Evolutionary conservation across 2,797 vertebrate species (phyloP).

Genomic region (Spea hammondii): DNA sequence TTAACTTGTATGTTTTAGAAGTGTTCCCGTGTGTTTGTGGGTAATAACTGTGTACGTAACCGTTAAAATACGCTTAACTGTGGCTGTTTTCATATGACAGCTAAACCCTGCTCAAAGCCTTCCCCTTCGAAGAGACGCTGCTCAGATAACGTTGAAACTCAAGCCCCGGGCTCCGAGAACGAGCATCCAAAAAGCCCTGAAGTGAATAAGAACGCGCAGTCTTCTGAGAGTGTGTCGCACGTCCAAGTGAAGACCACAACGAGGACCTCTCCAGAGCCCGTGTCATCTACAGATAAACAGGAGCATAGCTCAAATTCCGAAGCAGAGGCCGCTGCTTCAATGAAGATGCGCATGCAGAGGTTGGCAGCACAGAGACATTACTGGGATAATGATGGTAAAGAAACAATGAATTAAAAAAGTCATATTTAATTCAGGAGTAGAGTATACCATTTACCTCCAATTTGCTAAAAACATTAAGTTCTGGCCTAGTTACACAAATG

Average conservation of each 20-base stretch:
- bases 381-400: constrained; percentile 77
- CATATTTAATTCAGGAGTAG: neutral
- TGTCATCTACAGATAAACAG: constrained; percentile 6
- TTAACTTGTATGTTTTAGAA: no score
- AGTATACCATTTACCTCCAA: no score
- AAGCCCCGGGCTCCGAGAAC: constrained; percentile 72
- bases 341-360: constrained; percentile 85
- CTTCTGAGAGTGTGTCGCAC: constrained; percentile 66
- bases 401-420: neutral
- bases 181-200: constrained; percentile 60
- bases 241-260: constrained; percentile 51
- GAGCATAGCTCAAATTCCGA: constrained; percentile 43
- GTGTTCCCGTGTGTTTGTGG: no score
- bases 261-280: constrained; percentile 11
- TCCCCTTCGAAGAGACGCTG: constrained; percentile 89
- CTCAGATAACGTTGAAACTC: constrained; percentile 69
- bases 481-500: neutral
- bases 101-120: constrained; percentile 78
- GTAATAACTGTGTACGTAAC: no score
- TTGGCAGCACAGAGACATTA: constrained; percentile 80
- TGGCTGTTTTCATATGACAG: constrained; percentile 55
- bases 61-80: no score
- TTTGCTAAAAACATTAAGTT: neutral
- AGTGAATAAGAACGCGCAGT: constrained; percentile 22
- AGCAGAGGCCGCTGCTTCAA: constrained; percentile 57